phyloP scores from a whole-genome alignment of 2,888 invertebrate genomes.

The Gnatocerus cornutus region DNA sequence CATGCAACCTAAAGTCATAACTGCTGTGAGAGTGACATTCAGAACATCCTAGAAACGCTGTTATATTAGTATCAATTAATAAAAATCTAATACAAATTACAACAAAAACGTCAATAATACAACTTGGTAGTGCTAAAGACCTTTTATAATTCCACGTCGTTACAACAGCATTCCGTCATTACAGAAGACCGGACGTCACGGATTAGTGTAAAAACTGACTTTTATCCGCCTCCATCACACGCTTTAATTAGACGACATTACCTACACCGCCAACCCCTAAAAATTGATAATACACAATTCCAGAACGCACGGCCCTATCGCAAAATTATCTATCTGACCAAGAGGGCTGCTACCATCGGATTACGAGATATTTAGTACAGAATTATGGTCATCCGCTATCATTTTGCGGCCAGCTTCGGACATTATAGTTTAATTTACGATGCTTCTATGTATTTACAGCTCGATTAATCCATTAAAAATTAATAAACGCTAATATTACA shows the following conservation, averaged over 20 bases:
- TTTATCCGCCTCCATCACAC: slow-evolving; percentile 17
- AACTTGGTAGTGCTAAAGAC: not conserved
- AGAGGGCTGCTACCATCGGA: slow-evolving; percentile 50
- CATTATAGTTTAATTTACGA: slow-evolving; percentile 58
- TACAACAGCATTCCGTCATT: not conserved
- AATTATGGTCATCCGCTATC: slow-evolving; percentile 65
- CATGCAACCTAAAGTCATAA: too few relatives aligned
- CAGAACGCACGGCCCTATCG: slow-evolving; percentile 33
- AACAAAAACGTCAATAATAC: not conserved
- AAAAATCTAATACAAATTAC: not conserved
- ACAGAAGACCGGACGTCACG: slow-evolving; percentile 10
- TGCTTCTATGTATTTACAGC: slow-evolving; percentile 44
- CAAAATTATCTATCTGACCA: slow-evolving; percentile 56
- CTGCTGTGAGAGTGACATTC: too few relatives aligned
- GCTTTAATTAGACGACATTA: slow-evolving; percentile 10
- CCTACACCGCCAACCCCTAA: not conserved
- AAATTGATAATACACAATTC: not conserved
- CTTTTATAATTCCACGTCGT: not conserved
- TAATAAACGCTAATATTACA: slow-evolving; percentile 50
- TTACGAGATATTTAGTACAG: slow-evolving; percentile 63
- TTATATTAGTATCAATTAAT: too few relatives aligned
- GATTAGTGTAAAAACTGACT: slow-evolving; percentile 10
- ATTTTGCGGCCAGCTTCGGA: slow-evolving; percentile 54
- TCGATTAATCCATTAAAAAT: slow-evolving; percentile 57
- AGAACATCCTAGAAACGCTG: too few relatives aligned